Percentiles rank a stretch among this genome's conserved stretches.
Conservation (phyloP, 2,113 vertebrate species). For the Hippocampus barbouri region DNA sequence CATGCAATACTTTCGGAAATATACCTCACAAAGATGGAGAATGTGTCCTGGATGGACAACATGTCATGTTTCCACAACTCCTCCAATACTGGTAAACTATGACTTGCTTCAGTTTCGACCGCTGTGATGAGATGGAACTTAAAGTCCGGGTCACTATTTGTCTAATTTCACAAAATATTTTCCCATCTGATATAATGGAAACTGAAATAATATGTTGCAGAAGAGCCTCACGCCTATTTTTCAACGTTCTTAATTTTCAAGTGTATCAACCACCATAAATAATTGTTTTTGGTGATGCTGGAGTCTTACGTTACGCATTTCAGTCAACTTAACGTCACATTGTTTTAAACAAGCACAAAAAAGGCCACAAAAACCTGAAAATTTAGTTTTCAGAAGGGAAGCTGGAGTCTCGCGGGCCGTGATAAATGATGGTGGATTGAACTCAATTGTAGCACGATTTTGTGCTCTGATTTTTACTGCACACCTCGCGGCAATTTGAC, state of each 20-base stretch:
- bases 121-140: background rate
- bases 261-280: background rate
- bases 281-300: too few relatives aligned
- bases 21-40: conserved; percentile 25
- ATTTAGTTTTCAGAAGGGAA: too few relatives aligned
- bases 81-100: conserved; percentile 35
- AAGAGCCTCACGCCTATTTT: background rate
- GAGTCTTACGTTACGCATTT: too few relatives aligned
- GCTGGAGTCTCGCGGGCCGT: too few relatives aligned
- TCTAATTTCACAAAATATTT: background rate
- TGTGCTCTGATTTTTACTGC: background rate
- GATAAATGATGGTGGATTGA: background rate
- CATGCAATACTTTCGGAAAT: conserved; percentile 45
- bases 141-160: background rate
- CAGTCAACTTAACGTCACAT: too few relatives aligned
- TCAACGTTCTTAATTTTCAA: background rate
- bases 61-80: conserved; percentile 36
- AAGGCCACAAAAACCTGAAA: too few relatives aligned
- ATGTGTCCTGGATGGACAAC: conserved; percentile 49
- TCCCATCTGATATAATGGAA: background rate
- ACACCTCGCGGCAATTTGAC: background rate
- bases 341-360: too few relatives aligned
- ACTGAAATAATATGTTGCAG: background rate
- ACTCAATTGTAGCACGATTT: background rate
- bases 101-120: conserved; percentile 13